phyloP scores from a whole-genome alignment of 2,797 vertebrate genomes.

The Sebastes variabilis region DNA sequence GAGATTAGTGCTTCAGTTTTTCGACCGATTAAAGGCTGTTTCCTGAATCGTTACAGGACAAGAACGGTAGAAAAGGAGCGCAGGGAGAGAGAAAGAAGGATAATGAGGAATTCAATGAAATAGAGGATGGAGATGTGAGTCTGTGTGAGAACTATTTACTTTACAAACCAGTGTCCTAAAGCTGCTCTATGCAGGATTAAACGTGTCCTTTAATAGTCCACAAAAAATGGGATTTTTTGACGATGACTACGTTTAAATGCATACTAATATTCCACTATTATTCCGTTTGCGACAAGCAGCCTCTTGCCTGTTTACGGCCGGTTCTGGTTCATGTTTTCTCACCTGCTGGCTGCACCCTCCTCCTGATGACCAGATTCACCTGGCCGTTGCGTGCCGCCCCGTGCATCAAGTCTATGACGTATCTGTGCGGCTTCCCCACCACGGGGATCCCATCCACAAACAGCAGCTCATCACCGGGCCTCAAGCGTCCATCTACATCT shows the following conservation, averaged over 20 bases:
- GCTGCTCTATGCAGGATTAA: constrained; percentile 1
- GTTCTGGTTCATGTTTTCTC: constrained; percentile 37
- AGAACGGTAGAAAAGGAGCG: not conserved
- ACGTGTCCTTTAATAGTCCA: not conserved
- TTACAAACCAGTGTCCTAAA: not conserved
- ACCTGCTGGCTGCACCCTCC: constrained; percentile 89
- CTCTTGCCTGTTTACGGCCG: no score
- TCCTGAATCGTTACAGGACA: constrained; percentile 30
- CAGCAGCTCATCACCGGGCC: constrained; percentile 95
- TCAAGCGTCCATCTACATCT: constrained; percentile 93
- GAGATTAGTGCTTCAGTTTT: constrained; percentile 42
- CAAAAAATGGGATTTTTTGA: not conserved
- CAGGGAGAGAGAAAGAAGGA: not conserved
- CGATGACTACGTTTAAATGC: not conserved
- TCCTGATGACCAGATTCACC: constrained; percentile 94
- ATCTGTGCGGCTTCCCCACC: constrained; percentile 96
- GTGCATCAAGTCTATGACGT: constrained; percentile 99
- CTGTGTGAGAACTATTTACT: not conserved
- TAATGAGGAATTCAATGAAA: not conserved
- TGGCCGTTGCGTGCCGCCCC: constrained; percentile 94
- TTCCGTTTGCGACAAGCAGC: no score
- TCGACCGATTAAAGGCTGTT: constrained; percentile 40
- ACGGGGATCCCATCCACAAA: constrained; percentile 95
- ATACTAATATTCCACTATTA: no score
- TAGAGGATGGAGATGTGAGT: not conserved